Conservation (phyloP, 2,888 invertebrate genomes). For the Nomada hirtipes region DNA sequence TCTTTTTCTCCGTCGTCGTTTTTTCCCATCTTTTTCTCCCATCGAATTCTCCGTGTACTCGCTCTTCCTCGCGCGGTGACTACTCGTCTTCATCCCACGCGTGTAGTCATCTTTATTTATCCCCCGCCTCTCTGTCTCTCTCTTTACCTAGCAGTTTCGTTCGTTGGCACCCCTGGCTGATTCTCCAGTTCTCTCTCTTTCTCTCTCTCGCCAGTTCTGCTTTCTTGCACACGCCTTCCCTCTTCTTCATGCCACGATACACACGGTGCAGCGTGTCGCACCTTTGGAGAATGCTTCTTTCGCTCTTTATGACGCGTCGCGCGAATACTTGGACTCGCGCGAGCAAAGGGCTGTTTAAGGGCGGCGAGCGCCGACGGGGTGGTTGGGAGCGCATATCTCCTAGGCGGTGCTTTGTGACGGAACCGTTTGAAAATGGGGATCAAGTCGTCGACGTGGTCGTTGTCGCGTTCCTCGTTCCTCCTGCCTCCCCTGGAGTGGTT, state of each 20-base stretch:
- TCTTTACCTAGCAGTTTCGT: conserved; percentile 17
- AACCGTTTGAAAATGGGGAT: conserved; percentile 65
- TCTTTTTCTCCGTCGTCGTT: conserved; percentile 28
- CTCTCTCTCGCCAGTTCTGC: conserved; percentile 29
- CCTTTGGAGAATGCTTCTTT: conserved; percentile 69
- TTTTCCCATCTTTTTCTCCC: conserved; percentile 51
- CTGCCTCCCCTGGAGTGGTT: not conserved
- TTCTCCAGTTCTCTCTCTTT: not conserved
- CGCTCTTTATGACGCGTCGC: conserved; percentile 61
- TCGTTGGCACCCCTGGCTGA: conserved; percentile 13
- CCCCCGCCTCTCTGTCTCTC: not conserved
- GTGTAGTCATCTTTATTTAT: conserved; percentile 21
- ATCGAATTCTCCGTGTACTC: conserved; percentile 32
- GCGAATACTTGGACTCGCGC: conserved; percentile 50
- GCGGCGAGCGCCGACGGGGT: conserved; percentile 20
- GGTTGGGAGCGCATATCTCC: conserved; percentile 9
- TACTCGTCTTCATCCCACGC: conserved; percentile 13
- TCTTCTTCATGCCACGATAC: conserved; percentile 48
- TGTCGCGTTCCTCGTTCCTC: conserved; percentile 3
- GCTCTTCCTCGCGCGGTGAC: conserved; percentile 9
- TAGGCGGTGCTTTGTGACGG: conserved; percentile 56
- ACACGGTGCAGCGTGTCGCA: conserved; percentile 57
- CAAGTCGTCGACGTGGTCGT: conserved; percentile 49
- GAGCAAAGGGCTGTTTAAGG: conserved; percentile 62
- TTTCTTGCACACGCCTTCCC: conserved; percentile 33